Evolutionary conservation across 2,113 vertebrate genomes (phyloP).

Genomic region (Protobothrops flavoviridis): DNA sequence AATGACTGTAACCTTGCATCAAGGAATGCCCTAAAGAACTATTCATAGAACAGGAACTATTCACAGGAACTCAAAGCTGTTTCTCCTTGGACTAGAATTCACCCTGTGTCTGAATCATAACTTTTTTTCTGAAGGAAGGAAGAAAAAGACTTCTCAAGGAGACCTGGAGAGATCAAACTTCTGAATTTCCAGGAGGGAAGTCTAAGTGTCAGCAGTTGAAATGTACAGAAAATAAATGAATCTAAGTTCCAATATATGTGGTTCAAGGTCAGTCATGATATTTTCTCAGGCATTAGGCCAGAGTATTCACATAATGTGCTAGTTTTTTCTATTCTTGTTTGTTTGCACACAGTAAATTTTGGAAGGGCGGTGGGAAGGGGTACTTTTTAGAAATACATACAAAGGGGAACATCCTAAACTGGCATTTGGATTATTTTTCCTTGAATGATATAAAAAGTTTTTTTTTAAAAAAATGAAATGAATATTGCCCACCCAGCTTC

Average conservation of each 20-base stretch:
- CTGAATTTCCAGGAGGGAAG: constrained; percentile 5
- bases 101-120: neutral
- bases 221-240: neutral
- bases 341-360: neutral
- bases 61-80: neutral
- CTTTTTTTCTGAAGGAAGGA: neutral
- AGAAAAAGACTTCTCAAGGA: neutral
- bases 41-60: neutral
- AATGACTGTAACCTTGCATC: neutral
- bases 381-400: neutral
- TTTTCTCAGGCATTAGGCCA: neutral
- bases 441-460: neutral
- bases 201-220: neutral
- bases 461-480: neutral
- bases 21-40: neutral
- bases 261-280: constrained; percentile 15
- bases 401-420: neutral
- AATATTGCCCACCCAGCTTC: neutral
- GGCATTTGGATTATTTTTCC: neutral
- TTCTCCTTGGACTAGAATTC: neutral
- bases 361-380: neutral
- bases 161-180: neutral
- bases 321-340: constrained; percentile 3
- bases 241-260: neutral
- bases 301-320: neutral